These are phyloP conservation scores for Synergus itoensis DNA, from an alignment of 2,888 invertebrate genomes.

Conservation along the genomic window DNA sequence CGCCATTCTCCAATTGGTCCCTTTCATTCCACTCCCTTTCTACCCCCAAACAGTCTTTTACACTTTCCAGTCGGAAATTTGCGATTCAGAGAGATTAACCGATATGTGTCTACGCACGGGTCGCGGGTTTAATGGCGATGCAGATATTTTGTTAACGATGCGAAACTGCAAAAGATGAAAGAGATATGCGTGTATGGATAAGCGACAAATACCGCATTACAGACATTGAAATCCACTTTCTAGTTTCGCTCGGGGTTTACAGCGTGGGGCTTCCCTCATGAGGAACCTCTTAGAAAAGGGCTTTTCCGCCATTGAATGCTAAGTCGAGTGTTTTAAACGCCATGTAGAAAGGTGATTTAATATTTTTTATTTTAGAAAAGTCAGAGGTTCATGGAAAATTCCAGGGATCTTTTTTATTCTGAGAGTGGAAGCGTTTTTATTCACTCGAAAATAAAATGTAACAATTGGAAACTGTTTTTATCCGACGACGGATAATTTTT, in stretches of 20 bases:
- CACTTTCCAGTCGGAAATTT: conserved; percentile 53
- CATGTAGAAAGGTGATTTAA: neutral
- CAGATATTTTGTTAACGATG: conserved; percentile 3
- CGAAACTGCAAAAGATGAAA: no score
- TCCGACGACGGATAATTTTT: no score
- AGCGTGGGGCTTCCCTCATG: neutral
- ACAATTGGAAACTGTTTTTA: no score
- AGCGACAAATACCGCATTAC: conserved; percentile 12
- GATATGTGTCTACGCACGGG: conserved; percentile 59
- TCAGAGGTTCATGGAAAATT: no score
- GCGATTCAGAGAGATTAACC: conserved; percentile 63
- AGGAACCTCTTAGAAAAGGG: neutral
- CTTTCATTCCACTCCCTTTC: conserved; percentile 49
- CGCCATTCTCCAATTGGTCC: conserved; percentile 50
- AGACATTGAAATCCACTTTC: conserved; percentile 39
- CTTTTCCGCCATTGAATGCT: neutral
- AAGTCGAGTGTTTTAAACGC: neutral
- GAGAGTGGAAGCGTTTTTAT: no score
- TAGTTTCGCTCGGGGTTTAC: neutral
- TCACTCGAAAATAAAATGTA: no score
- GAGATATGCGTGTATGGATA: neutral
- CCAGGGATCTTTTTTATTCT: no score
- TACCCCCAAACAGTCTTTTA: conserved; percentile 45
- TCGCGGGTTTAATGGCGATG: conserved; percentile 6
- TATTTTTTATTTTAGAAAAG: no score